A percentile compares a stretch with the other conserved stretches of the same genome.
Evolutionary conservation across 2,113 vertebrate species (phyloP).

Genomic region (Oenanthe melanoleuca): DNA sequence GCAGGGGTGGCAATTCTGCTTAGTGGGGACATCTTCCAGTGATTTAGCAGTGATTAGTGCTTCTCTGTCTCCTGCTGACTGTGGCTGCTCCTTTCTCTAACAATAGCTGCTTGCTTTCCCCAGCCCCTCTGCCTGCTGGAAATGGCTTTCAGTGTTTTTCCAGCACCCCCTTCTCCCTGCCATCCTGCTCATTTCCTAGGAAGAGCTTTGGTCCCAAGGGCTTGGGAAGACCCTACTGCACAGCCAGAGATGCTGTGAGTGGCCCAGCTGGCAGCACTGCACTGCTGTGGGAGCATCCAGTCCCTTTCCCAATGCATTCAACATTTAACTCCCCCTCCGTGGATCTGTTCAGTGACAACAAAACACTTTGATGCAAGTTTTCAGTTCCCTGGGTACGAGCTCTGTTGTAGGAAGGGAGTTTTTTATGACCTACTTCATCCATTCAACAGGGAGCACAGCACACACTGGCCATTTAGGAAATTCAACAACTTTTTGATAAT

Average conservation of each 20-base stretch:
- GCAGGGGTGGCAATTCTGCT: constrained; percentile 66
- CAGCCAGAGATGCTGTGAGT: neutral
- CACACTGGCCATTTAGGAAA: neutral
- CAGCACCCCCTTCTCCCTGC: neutral
- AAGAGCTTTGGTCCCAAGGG: neutral
- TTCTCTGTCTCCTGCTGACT: constrained; percentile 52
- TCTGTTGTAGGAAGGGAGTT: neutral
- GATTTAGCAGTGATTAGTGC: constrained; percentile 68
- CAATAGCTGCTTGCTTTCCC: constrained; percentile 24
- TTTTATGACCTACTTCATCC: neutral
- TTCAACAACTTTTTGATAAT: neutral
- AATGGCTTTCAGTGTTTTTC: neutral
- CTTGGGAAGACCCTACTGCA: neutral
- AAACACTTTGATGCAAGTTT: neutral
- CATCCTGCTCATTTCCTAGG: neutral
- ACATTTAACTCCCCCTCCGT: neutral
- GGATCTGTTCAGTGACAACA: neutral
- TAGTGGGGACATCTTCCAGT: constrained; percentile 59
- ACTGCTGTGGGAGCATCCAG: neutral
- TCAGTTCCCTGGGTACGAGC: neutral
- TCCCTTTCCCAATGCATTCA: neutral
- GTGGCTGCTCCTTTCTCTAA: neutral
- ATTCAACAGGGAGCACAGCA: neutral
- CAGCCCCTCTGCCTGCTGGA: neutral
- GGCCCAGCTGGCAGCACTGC: neutral